Evolutionary conservation across 2,888 invertebrate species (phyloP), one percentile per base, ranked within the genome.

Genomic region (Diarsia mendica): DNA sequence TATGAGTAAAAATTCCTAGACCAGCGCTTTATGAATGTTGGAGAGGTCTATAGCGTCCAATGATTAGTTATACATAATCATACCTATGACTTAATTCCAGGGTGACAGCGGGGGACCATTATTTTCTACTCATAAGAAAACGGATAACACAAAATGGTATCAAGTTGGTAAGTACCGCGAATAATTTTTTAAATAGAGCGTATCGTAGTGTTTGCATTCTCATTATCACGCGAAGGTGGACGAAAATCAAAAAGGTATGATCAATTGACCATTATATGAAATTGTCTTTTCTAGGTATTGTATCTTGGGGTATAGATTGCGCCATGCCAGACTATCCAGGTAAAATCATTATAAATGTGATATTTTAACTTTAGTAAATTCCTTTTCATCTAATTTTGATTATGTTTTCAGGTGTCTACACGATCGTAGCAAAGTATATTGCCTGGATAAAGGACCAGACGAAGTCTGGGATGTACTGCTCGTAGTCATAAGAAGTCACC

Each of bases 101-200:
- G 97, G 97, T n/a, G 97, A 97, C 86, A 97, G 97, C 86, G 97
- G 97, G 8, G 97, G 97, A 4, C 97, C 97, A 0, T 91, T 97
- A 64, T 95, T 97, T 85, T 92, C 95, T 28, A 97, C 97, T 2
- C 92, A 95, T 83, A 63, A 84, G 28, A 87, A 88, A 69, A 96
- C 97, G 2, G 77, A 86, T 9, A 91, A 94, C 69, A 92, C 89
- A 76, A 97, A 96, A 87, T 97, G 97, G 94, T 97, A 97, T 91
- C 94, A 97, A 89, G 95, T 97, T 80, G 97, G 97, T 97, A 94
- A 94, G 93, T 85, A 58, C n/a, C 39, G 4, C 8, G 15, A 46
- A n/a, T 13, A 76, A n/a, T 8, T 48, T 46, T 23, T n/a, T 28
- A 10, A n/a, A 4, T 58, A 33, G 2, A 46, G n/a, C n/a, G 6